phyloP scores from a whole-genome alignment of 2,797 vertebrate genomes.

The Melanogrammus aeglefinus region DNA sequence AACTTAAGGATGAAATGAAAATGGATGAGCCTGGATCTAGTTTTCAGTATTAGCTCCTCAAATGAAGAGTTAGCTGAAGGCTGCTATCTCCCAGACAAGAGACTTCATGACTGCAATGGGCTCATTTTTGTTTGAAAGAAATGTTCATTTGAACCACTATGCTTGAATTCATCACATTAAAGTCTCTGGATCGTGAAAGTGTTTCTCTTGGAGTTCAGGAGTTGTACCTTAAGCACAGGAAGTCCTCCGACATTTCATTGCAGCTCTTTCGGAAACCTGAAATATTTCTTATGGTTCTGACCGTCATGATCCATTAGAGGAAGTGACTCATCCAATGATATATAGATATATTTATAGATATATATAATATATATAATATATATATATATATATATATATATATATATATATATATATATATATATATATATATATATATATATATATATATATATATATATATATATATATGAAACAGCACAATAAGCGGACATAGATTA shows the following conservation, averaged over 20 bases:
- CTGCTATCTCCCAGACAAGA: not conserved
- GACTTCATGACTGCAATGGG: not conserved
- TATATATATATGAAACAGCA: constrained; percentile 23
- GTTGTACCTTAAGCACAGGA: not conserved
- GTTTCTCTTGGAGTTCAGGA: not conserved
- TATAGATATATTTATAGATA: not conserved
- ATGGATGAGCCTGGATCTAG: not conserved
- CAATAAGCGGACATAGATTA: not conserved
- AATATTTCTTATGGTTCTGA: too few species aligned
- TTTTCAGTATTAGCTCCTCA: not conserved
- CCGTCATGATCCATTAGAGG: not conserved
- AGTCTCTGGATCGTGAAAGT: not conserved
- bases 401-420: constrained; percentile 1
- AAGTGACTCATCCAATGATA: not conserved
- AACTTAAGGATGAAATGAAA: not conserved
- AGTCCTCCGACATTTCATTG: not conserved
- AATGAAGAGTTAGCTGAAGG: not conserved
- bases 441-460: not conserved
- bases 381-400: not conserved
- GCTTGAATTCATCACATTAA: not conserved
- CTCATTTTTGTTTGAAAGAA: not conserved
- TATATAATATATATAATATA: constrained; percentile 22
- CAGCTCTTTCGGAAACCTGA: too few species aligned
- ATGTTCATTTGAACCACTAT: not conserved
- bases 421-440: constrained; percentile 27